phyloP scores from a whole-genome alignment of 1,140 invertebrate genomes.

The Eciton burchellii region DNA sequence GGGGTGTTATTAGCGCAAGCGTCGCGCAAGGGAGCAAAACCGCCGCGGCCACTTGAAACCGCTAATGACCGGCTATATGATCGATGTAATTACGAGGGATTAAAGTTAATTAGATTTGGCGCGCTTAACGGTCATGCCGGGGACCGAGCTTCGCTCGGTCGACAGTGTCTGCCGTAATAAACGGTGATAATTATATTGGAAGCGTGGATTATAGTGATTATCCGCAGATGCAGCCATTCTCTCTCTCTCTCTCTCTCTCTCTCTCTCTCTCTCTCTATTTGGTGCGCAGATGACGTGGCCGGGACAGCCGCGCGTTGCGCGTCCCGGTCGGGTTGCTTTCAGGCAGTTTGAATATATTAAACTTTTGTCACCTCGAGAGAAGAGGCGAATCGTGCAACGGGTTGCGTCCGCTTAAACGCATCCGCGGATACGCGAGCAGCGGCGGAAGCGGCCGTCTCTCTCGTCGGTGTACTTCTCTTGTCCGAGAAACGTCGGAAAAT shows the following conservation, averaged over 20 bases:
- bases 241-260: too few relatives aligned
- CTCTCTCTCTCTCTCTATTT: slow-evolving; percentile 27
- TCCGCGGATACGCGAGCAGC: slow-evolving; percentile 11
- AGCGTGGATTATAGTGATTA: slow-evolving; percentile 76
- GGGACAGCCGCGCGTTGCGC: slow-evolving; percentile 47
- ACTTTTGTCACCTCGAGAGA: slow-evolving; percentile 58
- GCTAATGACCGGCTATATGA: slow-evolving; percentile 60
- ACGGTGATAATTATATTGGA: slow-evolving; percentile 76
- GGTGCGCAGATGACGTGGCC: slow-evolving; percentile 26
- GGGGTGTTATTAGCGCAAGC: slow-evolving; percentile 50
- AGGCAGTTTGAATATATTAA: slow-evolving; percentile 61
- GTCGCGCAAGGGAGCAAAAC: slow-evolving; percentile 52
- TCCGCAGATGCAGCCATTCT: slow-evolving; percentile 29
- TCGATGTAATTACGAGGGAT: slow-evolving; percentile 69
- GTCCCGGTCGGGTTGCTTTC: not conserved
- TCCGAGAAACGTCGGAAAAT: not conserved
- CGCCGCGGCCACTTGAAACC: slow-evolving; percentile 41
- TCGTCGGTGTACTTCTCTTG: slow-evolving; percentile 14
- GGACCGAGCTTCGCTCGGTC: not conserved
- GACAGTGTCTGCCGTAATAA: slow-evolving; percentile 56
- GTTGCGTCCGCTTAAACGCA: not conserved
- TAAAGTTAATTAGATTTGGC: slow-evolving; percentile 74
- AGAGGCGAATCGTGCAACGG: not conserved
- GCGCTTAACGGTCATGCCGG: slow-evolving; percentile 26
- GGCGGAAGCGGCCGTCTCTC: not conserved